Percentiles rank a stretch among this genome's conserved stretches.
Conservation (phyloP, 2,888 invertebrate species). For the Octodonta nipae region DNA sequence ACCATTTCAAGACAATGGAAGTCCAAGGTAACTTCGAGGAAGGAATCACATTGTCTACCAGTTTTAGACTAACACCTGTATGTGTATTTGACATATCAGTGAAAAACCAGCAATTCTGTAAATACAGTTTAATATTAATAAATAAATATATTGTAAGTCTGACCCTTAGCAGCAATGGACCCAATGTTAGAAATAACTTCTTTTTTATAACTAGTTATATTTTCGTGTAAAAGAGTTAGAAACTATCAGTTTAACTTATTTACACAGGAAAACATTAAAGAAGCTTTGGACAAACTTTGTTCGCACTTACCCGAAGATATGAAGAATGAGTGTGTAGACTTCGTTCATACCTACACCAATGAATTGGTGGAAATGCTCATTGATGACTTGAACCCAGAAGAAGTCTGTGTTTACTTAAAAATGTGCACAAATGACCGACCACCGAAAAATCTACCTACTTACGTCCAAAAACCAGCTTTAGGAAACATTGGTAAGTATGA, state of each 20-base stretch:
- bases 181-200: conserved; percentile 1
- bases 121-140: too few species aligned
- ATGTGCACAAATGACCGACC: conserved; percentile 49
- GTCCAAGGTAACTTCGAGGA: too few species aligned
- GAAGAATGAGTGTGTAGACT: conserved; percentile 54
- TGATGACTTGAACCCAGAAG: conserved; percentile 58
- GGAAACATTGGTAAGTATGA: conserved; percentile 23
- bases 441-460: conserved; percentile 13
- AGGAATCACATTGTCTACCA: too few species aligned
- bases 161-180: too few species aligned
- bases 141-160: too few species aligned
- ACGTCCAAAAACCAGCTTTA: conserved; percentile 10
- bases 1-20: too few species aligned
- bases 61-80: too few species aligned
- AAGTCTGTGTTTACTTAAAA: conserved; percentile 66
- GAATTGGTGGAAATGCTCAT: conserved; percentile 66
- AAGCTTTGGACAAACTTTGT: conserved; percentile 59
- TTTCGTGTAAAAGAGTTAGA: too few species aligned
- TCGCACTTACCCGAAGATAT: conserved; percentile 50
- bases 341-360: conserved; percentile 62
- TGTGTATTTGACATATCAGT: too few species aligned
- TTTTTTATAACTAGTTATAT: conserved; percentile 1
- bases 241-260: too few species aligned
- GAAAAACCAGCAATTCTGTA: too few species aligned
- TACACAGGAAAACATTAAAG: conserved; percentile 51